Evolutionary conservation across 2,113 vertebrate species (phyloP), one percentile per base, ranked within the genome.

Genomic region (Mirza zaza): DNA sequence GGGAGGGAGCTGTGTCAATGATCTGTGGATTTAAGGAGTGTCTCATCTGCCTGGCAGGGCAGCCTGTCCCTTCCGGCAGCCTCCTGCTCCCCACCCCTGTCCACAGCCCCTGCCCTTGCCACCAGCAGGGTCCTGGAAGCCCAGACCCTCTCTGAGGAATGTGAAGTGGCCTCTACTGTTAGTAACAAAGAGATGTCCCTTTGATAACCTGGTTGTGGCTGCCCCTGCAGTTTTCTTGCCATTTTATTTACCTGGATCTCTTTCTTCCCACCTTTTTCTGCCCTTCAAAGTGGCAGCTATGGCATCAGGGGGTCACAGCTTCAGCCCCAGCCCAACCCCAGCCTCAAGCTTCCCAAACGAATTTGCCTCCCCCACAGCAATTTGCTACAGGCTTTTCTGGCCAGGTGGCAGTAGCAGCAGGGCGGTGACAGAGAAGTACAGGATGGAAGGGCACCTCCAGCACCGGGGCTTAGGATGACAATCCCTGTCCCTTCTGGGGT

Each of bases 21-120:
- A 96, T 96, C 96, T 97, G 90, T 92, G 94, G 94, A 97, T 97
- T 97, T 96, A 94, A 98, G 97, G 97, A 97, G 97, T 91, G 95
- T 94, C 96, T 93, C 95, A 94, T 97, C 94, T 96, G 86, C 91
- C 83, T 36, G 50, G 88, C 42, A 20, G 45, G 83, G 63, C 9
- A 42, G 39, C 48, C 88, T 13, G 6, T 82, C 97, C 82, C 83
- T 97, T 96, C 96, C 87, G 52, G 92, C 17, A 52, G 39, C 36
- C 65, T 84, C 29, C 73, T 9, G 18, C 34, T 57, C 68, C 73
- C 61, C 52, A 50, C 15, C 45, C 57, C 45, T 14, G 34, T n/a
- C 34, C 65, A 4, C 0, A 36, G 21, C 18, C 57, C 79, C 57
- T 13, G 48, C 42, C 21, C 42, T 77, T 32, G 91, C 89, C 86